phyloP scores from a whole-genome alignment of 30 jellyfish, hydroid and myxozoan species.

The Nemopilema nomurai region DNA sequence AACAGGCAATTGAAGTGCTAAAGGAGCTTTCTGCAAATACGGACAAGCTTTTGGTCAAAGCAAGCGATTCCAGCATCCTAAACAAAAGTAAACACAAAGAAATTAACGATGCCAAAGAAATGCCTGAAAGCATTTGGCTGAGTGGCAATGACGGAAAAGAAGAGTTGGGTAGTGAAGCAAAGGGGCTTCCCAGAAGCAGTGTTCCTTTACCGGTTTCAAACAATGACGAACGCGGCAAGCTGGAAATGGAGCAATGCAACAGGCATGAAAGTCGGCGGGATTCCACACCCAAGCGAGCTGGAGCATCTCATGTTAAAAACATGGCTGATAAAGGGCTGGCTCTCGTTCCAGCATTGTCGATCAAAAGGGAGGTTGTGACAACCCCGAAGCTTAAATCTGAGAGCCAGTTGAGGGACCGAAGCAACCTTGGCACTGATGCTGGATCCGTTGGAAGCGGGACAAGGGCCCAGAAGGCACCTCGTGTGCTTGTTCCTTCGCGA shows the following conservation, averaged over 20 bases:
- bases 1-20: slow-evolving; percentile 35
- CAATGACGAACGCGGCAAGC: neutral
- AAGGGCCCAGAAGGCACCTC: slow-evolving; percentile 9
- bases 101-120: neutral
- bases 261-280: neutral
- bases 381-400: slow-evolving; percentile 18
- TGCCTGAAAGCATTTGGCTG: no score
- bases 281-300: neutral
- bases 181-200: neutral
- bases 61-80: no score
- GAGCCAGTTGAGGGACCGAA: slow-evolving; percentile 1
- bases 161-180: neutral
- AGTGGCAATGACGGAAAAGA: no score
- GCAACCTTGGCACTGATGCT: neutral
- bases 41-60: neutral
- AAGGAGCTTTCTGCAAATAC: slow-evolving; percentile 5
- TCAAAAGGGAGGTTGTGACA: slow-evolving; percentile 18
- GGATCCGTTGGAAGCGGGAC: slow-evolving; percentile 1
- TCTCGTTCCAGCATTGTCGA: neutral
- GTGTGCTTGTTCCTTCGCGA: slow-evolving; percentile 55
- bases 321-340: neutral
- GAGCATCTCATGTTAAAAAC: neutral
- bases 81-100: no score
- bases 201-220: neutral
- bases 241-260: neutral